Conservation (phyloP, 2,113 vertebrate species). For the Dipodomys merriami region DNA sequence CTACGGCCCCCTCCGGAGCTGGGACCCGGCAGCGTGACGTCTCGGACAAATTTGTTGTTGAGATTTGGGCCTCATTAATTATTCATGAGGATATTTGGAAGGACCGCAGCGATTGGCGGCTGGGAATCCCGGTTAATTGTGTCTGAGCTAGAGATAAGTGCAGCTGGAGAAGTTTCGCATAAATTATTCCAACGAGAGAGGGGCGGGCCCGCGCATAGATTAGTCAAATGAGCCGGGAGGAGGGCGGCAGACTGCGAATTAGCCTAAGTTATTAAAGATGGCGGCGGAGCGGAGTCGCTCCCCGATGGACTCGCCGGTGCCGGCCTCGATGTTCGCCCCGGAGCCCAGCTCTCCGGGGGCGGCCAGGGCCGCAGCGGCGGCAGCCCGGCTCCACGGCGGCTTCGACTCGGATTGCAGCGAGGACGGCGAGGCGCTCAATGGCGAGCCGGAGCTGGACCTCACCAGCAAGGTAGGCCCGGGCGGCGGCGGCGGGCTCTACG, state of each 20-base stretch:
- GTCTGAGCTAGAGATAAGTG: conserved; percentile 27
- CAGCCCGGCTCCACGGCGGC: conserved; percentile 86
- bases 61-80: conserved; percentile 55
- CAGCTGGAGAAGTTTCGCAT: conserved; percentile 18
- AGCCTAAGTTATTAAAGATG: conserved; percentile 86
- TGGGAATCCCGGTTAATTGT: neutral
- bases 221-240: conserved; percentile 73
- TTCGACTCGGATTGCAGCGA: conserved; percentile 85
- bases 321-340: conserved; percentile 94
- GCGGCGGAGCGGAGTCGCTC: conserved; percentile 88
- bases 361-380: conserved; percentile 87
- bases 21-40: conserved; percentile 21
- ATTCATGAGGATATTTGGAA: conserved; percentile 58
- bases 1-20: neutral
- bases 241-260: conserved; percentile 72
- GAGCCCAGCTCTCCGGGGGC: conserved; percentile 85
- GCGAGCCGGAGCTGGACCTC: conserved; percentile 92
- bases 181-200: conserved; percentile 52
- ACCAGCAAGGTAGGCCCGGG: conserved; percentile 94
- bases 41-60: conserved; percentile 66
- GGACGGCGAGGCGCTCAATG: conserved; percentile 89
- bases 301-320: conserved; percentile 89
- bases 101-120: conserved; percentile 62
- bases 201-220: conserved; percentile 64
- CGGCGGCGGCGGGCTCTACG: conserved; percentile 61